These are phyloP conservation scores for Chrysemys picta DNA, from an alignment of 2,113 vertebrate genomes.

Conservation along the genomic window DNA sequence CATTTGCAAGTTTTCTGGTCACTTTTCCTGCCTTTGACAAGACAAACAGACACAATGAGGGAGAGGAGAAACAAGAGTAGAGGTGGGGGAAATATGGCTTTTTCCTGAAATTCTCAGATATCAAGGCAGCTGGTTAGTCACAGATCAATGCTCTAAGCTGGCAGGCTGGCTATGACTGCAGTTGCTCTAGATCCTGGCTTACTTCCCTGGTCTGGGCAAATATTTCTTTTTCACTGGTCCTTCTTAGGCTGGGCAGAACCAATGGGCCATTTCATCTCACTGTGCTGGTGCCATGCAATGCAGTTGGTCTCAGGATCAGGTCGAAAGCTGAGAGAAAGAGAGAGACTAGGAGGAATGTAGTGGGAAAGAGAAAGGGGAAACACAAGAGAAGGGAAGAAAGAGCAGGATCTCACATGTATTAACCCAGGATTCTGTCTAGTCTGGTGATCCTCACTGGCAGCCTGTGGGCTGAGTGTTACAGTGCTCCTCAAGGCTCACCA, in stretches of 20 bases:
- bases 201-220: neutral
- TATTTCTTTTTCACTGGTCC: neutral
- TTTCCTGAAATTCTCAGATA: neutral
- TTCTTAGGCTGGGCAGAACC: neutral
- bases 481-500: neutral
- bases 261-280: neutral
- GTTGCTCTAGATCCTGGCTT: neutral
- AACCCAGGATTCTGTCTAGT: neutral
- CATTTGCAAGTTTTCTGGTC: neutral
- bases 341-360: neutral
- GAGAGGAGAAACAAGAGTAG: neutral
- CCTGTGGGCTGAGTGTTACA: neutral
- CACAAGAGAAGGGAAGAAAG: neutral
- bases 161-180: neutral
- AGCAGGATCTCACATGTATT: neutral
- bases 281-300: neutral
- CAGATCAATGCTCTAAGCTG: neutral
- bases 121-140: neutral
- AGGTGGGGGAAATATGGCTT: neutral
- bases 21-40: too few species aligned
- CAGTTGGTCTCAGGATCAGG: neutral
- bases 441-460: neutral
- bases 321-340: neutral
- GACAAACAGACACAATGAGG: neutral
- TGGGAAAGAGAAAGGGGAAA: neutral